Conservation (phyloP, 2,113 vertebrate genomes). For the Ursus arctos region DNA sequence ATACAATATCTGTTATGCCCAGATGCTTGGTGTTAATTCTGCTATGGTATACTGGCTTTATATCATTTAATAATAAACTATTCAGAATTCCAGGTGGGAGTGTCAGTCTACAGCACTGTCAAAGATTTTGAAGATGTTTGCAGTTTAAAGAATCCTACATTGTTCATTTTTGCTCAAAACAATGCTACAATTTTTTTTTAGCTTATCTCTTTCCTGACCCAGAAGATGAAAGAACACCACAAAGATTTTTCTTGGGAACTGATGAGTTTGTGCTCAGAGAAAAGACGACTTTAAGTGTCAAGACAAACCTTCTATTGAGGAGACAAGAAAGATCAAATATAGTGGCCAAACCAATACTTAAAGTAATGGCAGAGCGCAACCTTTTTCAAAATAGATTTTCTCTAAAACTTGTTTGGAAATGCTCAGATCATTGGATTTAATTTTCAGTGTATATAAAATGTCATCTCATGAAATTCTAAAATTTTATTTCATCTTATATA, state of each 20-base stretch:
- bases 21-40: conserved; percentile 86
- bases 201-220: conserved; percentile 87
- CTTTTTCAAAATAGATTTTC: conserved; percentile 60
- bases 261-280: conserved; percentile 92
- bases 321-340: conserved; percentile 91
- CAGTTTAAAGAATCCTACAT: conserved; percentile 83
- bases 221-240: conserved; percentile 90
- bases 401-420: conserved; percentile 42
- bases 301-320: conserved; percentile 88
- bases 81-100: conserved; percentile 83
- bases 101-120: conserved; percentile 87
- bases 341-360: conserved; percentile 91
- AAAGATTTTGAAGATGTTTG: conserved; percentile 85
- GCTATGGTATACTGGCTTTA: conserved; percentile 85
- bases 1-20: conserved; percentile 83
- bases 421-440: conserved; percentile 53
- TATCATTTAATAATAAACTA: conserved; percentile 87
- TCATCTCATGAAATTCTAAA: conserved; percentile 56
- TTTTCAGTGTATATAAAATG: conserved; percentile 70
- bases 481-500: conserved; percentile 53
- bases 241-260: conserved; percentile 90
- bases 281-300: conserved; percentile 89
- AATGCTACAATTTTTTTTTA: conserved; percentile 85
- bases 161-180: conserved; percentile 91
- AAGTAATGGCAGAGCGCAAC: conserved; percentile 62